Evolutionary conservation across 2,888 invertebrate genomes (phyloP).

Genomic region (Macropis europaea): DNA sequence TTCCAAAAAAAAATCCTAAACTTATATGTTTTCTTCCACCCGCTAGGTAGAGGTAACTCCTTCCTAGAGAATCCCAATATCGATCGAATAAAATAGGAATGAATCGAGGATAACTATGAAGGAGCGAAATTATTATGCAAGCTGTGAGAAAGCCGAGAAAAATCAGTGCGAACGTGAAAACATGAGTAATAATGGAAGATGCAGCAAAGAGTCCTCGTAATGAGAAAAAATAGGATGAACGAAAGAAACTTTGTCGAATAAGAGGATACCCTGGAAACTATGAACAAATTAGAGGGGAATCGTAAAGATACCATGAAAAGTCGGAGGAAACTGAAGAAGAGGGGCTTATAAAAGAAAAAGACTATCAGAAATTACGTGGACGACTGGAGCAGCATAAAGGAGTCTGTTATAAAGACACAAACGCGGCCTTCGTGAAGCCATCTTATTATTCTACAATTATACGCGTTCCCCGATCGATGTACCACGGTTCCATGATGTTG

Average conservation of each 20-base stretch:
- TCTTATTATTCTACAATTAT: not conserved
- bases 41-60: too few species aligned
- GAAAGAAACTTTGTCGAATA: conserved; percentile 26
- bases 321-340: not conserved
- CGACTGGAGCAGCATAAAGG: not conserved
- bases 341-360: not conserved
- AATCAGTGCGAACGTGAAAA: too few species aligned
- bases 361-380: conserved; percentile 12
- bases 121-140: too few species aligned
- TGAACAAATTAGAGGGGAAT: not conserved
- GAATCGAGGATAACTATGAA: too few species aligned
- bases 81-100: too few species aligned
- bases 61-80: too few species aligned
- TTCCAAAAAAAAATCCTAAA: too few species aligned
- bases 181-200: conserved; percentile 16
- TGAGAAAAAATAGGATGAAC: too few species aligned
- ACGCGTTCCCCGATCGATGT: conserved; percentile 11
- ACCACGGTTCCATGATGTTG: conserved; percentile 7
- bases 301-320: not conserved
- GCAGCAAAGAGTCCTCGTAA: too few species aligned
- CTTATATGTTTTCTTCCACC: too few species aligned
- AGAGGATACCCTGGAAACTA: not conserved
- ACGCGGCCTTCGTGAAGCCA: not conserved
- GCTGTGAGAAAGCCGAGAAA: too few species aligned
- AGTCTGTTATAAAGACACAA: too few species aligned